Percentiles rank a stretch among this genome's conserved stretches.
Conservation (phyloP, 2,797 vertebrate genomes). For the Sandelia bainsii region DNA sequence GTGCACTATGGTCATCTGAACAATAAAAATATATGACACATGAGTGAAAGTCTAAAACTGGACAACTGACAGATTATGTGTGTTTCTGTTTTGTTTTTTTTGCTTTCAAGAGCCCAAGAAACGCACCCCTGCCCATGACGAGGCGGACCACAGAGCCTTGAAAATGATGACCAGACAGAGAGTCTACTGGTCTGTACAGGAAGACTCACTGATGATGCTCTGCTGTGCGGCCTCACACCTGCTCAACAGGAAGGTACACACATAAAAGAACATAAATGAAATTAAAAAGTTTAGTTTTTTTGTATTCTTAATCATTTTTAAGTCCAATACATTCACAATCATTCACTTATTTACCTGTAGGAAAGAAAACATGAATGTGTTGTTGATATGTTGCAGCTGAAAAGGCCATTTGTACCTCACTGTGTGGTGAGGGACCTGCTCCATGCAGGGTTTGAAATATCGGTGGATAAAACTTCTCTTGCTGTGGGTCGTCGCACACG, state of each 20-base stretch:
- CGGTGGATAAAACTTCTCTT: slow-evolving; percentile 93
- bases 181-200: slow-evolving; percentile 91
- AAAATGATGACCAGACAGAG: slow-evolving; percentile 93
- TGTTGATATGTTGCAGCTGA: slow-evolving; percentile 81
- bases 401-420: slow-evolving; percentile 91
- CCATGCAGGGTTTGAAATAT: slow-evolving; percentile 91
- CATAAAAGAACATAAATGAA: background rate
- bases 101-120: slow-evolving; percentile 65
- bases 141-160: slow-evolving; percentile 91
- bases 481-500: slow-evolving; percentile 91
- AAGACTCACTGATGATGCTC: slow-evolving; percentile 95
- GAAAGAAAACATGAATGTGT: fast-evolving
- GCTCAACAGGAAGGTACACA: slow-evolving; percentile 91
- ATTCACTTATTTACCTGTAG: background rate
- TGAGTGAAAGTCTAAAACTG: background rate
- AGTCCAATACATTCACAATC: too few relatives aligned
- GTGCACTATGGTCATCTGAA: slow-evolving; percentile 54
- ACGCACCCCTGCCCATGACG: slow-evolving; percentile 86
- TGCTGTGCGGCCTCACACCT: slow-evolving; percentile 93
- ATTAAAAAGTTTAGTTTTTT: too few relatives aligned
- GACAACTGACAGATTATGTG: background rate
- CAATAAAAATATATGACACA: fast-evolving
- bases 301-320: too few relatives aligned
- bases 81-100: slow-evolving; percentile 16
- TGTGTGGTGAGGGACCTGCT: slow-evolving; percentile 94